These are phyloP conservation scores for Parauchenoglanis punctatus DNA, from an alignment of 2,797 vertebrate species.

Conservation along the genomic window DNA sequence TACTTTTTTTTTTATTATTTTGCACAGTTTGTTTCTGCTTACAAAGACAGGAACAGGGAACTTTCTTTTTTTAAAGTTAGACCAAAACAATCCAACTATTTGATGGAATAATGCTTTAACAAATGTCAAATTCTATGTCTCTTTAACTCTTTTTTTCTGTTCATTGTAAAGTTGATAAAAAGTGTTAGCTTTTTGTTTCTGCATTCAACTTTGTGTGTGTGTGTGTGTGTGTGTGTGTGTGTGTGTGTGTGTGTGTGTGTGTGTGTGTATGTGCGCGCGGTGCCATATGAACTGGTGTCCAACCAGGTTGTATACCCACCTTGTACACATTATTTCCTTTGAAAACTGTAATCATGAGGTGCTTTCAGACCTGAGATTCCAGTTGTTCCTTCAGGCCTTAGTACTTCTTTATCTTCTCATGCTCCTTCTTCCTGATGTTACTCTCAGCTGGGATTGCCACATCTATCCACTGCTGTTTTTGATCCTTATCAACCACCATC, in stretches of 20 bases:
- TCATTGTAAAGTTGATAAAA: neutral
- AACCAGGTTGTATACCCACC: neutral
- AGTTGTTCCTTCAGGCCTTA: no score
- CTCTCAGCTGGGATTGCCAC: no score
- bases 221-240: neutral
- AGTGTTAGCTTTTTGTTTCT: neutral
- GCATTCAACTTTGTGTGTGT: neutral
- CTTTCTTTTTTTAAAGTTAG: neutral
- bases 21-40: neutral
- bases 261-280: neutral
- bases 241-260: neutral
- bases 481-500: no score
- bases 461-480: no score
- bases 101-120: neutral
- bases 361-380: no score
- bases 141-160: neutral
- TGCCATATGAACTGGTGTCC: neutral
- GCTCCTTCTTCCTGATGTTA: no score
- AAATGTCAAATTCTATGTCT: neutral
- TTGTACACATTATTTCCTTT: neutral
- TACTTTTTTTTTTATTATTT: neutral
- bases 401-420: no score
- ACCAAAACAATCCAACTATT: neutral
- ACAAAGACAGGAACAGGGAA: neutral
- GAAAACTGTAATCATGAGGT: no score